A percentile compares a stretch with the other conserved stretches of the same genome.
Evolutionary conservation across 1,140 invertebrate genomes (phyloP).

Genomic region (Carcinoscorpius rotundicauda): DNA sequence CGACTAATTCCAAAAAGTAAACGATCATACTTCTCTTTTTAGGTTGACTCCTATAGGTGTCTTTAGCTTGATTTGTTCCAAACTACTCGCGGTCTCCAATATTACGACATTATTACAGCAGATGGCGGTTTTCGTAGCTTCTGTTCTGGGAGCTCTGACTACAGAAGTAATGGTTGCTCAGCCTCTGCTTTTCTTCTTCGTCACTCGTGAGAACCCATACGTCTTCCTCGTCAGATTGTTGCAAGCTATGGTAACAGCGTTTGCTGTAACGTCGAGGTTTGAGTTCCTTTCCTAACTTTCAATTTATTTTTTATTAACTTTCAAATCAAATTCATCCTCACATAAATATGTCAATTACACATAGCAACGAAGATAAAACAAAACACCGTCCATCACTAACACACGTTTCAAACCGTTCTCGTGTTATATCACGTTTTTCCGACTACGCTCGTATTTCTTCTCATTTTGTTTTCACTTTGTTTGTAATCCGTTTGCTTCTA

Average conservation of each 20-base stretch:
- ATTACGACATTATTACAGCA: slow-evolving; percentile 64
- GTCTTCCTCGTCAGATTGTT: slow-evolving; percentile 68
- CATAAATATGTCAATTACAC: no score
- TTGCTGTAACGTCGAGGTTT: slow-evolving; percentile 86
- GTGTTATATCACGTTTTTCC: no score
- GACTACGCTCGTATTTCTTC: no score
- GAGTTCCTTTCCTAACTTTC: slow-evolving; percentile 27
- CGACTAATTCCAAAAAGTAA: no score
- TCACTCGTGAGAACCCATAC: slow-evolving; percentile 74
- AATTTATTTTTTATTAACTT: not conserved
- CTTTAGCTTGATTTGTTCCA: slow-evolving; percentile 78
- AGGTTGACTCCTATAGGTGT: slow-evolving; percentile 82
- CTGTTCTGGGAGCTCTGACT: slow-evolving; percentile 65
- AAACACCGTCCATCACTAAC: no score
- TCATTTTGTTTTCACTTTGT: no score
- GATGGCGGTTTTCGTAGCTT: slow-evolving; percentile 71
- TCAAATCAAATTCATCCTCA: no score
- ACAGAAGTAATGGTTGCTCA: slow-evolving; percentile 77
- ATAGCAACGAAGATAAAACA: no score
- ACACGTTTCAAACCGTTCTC: no score
- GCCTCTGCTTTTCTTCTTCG: slow-evolving; percentile 65
- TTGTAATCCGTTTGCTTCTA: no score
- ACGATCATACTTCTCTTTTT: slow-evolving; percentile 3
- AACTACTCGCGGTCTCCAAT: slow-evolving; percentile 69
- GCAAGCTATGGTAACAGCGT: slow-evolving; percentile 73